Evolutionary conservation across 2,113 vertebrate species (phyloP).

Genomic region (Chinchilla lanigera): DNA sequence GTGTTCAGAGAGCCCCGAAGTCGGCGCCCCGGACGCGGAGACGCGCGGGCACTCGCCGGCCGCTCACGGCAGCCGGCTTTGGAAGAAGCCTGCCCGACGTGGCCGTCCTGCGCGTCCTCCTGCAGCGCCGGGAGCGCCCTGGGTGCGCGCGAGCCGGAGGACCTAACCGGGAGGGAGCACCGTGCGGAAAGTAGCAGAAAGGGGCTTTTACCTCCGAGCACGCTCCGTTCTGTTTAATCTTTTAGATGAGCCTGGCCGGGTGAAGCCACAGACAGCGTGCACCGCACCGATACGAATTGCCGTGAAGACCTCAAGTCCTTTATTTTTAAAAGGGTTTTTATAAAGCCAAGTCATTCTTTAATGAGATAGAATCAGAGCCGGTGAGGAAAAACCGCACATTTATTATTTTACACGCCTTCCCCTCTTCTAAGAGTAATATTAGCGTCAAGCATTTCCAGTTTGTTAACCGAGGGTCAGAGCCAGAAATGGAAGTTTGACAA

Average conservation of each 20-base stretch:
- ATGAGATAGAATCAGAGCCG: constrained; percentile 44
- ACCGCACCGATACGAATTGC: background rate
- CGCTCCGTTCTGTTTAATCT: constrained; percentile 25
- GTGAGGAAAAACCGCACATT: background rate
- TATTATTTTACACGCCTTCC: background rate
- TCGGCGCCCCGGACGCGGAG: too few relatives aligned
- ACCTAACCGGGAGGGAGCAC: background rate
- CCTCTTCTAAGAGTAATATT: background rate
- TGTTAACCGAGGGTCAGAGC: background rate
- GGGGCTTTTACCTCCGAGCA: background rate
- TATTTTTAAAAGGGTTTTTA: constrained; percentile 71
- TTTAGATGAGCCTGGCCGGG: background rate
- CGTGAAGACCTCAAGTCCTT: constrained; percentile 59
- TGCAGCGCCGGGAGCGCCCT: background rate
- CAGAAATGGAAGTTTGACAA: constrained; percentile 21
- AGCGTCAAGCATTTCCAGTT: background rate
- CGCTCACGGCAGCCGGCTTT: too few relatives aligned
- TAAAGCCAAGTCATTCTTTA: constrained; percentile 19
- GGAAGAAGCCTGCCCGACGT: background rate
- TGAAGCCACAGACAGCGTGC: background rate
- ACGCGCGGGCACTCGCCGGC: too few relatives aligned
- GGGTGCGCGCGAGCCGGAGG: constrained; percentile 64
- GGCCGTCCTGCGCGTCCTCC: constrained; percentile 12
- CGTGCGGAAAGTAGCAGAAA: background rate
- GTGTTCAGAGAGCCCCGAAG: too few relatives aligned